Evolutionary conservation across 2,797 vertebrate genomes (phyloP).

Genomic region (Amniataba percoides): DNA sequence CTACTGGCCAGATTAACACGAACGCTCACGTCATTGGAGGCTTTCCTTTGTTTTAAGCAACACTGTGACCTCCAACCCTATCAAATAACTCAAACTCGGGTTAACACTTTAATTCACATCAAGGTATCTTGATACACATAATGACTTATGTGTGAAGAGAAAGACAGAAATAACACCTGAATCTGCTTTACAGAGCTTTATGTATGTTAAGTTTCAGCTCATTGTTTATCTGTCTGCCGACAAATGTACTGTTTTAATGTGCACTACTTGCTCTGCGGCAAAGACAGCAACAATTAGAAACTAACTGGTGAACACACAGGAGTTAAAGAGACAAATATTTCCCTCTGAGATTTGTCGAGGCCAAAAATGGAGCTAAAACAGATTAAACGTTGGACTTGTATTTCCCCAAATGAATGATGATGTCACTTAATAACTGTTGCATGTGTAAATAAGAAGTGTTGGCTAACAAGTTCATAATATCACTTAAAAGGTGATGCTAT

Average conservation of each 20-base stretch:
- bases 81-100: not conserved
- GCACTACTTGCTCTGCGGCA: too few species aligned
- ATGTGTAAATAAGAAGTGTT: too few species aligned
- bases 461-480: too few species aligned
- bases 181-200: not conserved
- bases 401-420: too few species aligned
- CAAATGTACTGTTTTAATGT: not conserved
- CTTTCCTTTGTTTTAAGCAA: conserved; percentile 1
- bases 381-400: too few species aligned
- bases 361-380: too few species aligned
- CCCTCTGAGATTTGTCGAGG: too few species aligned
- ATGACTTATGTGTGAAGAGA: too few species aligned
- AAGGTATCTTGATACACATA: too few species aligned
- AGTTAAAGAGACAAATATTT: too few species aligned
- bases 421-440: too few species aligned
- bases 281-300: not conserved
- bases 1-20: not conserved
- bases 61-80: conserved; percentile 2
- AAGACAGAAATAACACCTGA: not conserved
- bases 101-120: not conserved
- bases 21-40: conserved; percentile 1
- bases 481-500: too few species aligned
- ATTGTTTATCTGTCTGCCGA: not conserved
- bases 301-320: not conserved
- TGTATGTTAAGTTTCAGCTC: not conserved